phyloP scores from a whole-genome alignment of 2,888 invertebrate species.

The Amphipyra tragopoginis region DNA sequence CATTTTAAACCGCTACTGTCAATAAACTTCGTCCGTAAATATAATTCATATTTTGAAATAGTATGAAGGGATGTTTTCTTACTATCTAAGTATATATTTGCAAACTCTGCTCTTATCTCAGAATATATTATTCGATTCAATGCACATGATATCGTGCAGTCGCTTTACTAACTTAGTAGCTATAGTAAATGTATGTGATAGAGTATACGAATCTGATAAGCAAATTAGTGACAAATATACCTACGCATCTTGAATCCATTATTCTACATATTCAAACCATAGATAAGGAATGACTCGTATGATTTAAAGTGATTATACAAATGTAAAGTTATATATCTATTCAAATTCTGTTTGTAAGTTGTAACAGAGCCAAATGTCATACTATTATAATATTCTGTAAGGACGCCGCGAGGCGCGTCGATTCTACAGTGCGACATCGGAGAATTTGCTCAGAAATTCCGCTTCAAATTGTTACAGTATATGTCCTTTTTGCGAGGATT shows the following conservation, averaged over 20 bases:
- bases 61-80: slow-evolving; percentile 8
- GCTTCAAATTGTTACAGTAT: slow-evolving; percentile 17
- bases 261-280: background rate
- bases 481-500: slow-evolving; percentile 24
- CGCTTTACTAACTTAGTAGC: slow-evolving; percentile 8
- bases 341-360: slow-evolving; percentile 24
- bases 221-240: slow-evolving; percentile 5
- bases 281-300: slow-evolving; percentile 3
- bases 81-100: slow-evolving; percentile 11
- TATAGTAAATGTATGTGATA: slow-evolving; percentile 4
- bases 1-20: slow-evolving; percentile 33
- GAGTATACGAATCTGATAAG: slow-evolving; percentile 7
- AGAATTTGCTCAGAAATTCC: slow-evolving; percentile 31
- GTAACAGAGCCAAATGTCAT: slow-evolving; percentile 43
- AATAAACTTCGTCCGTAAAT: slow-evolving; percentile 35
- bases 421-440: slow-evolving; percentile 4
- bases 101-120: slow-evolving; percentile 16
- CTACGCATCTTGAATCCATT: background rate
- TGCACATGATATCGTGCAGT: slow-evolving; percentile 25
- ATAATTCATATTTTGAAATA: slow-evolving; percentile 28
- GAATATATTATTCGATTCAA: slow-evolving; percentile 43
- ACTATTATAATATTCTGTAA: slow-evolving; percentile 39
- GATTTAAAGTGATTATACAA: slow-evolving; percentile 6
- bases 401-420: slow-evolving; percentile 10
- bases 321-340: slow-evolving; percentile 3